Evolutionary conservation across 1,140 invertebrate genomes (phyloP).

Genomic region (Sminthurinus signatus): DNA sequence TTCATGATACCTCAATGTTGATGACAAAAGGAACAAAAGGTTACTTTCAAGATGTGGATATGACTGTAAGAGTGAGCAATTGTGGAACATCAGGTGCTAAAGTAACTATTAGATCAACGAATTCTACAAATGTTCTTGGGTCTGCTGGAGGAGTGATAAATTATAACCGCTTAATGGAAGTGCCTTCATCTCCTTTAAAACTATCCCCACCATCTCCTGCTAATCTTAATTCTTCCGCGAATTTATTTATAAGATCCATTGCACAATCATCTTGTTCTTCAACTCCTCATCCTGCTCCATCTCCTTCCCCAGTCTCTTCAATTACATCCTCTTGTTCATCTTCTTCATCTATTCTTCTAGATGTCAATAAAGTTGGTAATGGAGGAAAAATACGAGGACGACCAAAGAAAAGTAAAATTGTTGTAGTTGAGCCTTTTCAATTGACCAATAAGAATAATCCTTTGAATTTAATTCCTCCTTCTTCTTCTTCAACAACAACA

Average conservation of each 20-base stretch:
- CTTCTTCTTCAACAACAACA: no score
- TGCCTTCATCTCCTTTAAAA: conserved; percentile 9
- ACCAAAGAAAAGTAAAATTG: conserved; percentile 11
- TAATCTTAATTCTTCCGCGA: not conserved
- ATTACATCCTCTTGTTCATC: not conserved
- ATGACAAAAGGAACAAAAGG: no score
- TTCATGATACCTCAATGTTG: not conserved
- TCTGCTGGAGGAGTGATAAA: not conserved
- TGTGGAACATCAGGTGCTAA: conserved; percentile 33
- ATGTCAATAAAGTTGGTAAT: not conserved
- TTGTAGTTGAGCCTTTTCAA: no score
- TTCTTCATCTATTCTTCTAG: conserved; percentile 1
- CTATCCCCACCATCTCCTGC: not conserved
- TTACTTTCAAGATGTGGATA: conserved; percentile 36
- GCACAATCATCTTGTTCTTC: not conserved
- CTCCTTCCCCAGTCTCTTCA: not conserved
- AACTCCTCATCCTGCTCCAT: not conserved
- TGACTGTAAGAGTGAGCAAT: conserved; percentile 35
- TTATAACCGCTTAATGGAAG: conserved; percentile 4
- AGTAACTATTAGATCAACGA: conserved; percentile 31
- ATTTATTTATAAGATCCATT: conserved; percentile 2
- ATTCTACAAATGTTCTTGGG: not conserved
- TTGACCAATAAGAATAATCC: no score
- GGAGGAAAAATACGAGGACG: conserved; percentile 11
- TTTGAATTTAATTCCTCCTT: no score